Evolutionary conservation across 2,888 invertebrate genomes (phyloP), one percentile per base, ranked within the genome.

Genomic region (Philonicus albiceps): DNA sequence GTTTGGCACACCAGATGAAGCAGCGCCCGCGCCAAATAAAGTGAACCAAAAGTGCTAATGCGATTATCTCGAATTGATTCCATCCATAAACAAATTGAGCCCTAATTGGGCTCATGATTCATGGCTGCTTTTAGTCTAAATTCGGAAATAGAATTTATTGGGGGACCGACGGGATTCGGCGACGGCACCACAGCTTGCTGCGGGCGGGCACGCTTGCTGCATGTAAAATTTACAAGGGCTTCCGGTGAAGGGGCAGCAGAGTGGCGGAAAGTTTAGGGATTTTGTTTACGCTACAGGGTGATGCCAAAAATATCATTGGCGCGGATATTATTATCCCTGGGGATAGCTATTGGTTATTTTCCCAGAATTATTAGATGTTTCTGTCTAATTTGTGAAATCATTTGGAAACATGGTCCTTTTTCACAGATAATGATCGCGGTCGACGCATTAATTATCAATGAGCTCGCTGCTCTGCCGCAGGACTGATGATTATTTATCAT

Each of bases 21-120:
- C 40, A n/a, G 34, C 37, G 37, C 74, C 74, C 34, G 74, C 34
- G 73, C 84, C 73, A 75, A 86, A 76, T 76, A 84, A 87, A 87
- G 84, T 87, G 84, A 86, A 87, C 84, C 84, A 73, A 87, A 86
- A 78, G 86, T 84, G 86, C 78, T 87, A 87, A 87, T 86, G 84
- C 84, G 87, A 87, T 87, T 87, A 87, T 86, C 87, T 76, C 53
- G 83, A 87, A 86, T 86, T 86, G 87, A 87, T 87, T 87, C 53
- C 64, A 75, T 86, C 87, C 87, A 84, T 84, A 87, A 87, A 87
- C 87, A 87, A 87, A 87, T 87, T 87, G 86, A 86, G 78, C 75
- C 43, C 31, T 87, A 87, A 87, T 87, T 87, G 87, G 86, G 83
- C 86, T 30, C 86, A 76, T 87, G 86, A 87, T 86, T 83, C 84